Percentiles rank a stretch among this genome's conserved stretches.
Evolutionary conservation across 2,113 vertebrate species (phyloP).

Genomic region (Balaeniceps rex): DNA sequence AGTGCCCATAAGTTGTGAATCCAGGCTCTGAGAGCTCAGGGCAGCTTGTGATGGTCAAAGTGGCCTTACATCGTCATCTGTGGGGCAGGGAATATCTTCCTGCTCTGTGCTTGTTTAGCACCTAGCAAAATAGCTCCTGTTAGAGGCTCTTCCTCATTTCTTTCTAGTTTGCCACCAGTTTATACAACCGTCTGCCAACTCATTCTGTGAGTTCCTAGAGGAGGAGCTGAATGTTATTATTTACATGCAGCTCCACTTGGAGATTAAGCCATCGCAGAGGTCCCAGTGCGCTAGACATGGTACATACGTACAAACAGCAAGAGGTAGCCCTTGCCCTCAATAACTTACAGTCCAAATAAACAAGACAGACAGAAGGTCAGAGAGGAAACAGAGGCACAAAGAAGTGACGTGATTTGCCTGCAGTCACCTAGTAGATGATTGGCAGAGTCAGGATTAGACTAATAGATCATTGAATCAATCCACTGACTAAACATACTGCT

Average conservation of each 20-base stretch:
- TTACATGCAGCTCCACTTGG: not conserved
- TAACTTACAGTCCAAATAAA: slow-evolving; percentile 62
- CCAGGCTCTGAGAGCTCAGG: not conserved
- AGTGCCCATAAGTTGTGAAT: too few relatives aligned
- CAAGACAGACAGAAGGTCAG: slow-evolving; percentile 60
- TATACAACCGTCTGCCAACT: not conserved
- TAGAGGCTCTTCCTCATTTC: not conserved
- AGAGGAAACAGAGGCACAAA: slow-evolving; percentile 56
- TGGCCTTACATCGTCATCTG: not conserved
- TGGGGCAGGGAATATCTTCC: not conserved
- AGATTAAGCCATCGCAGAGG: not conserved
- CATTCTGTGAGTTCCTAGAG: not conserved
- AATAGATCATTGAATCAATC: slow-evolving; percentile 61
- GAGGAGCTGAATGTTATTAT: not conserved
- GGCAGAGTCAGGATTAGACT: slow-evolving; percentile 57
- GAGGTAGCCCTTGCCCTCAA: slow-evolving; percentile 59
- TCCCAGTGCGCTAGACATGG: not conserved
- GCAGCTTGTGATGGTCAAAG: not conserved
- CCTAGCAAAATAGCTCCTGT: not conserved
- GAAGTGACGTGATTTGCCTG: slow-evolving; percentile 55
- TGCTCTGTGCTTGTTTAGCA: not conserved
- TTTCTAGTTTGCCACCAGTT: not conserved
- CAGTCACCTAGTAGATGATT: slow-evolving; percentile 53
- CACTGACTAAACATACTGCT: slow-evolving; percentile 45
- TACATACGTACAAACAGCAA: not conserved